Evolutionary conservation across 2,113 vertebrate genomes (phyloP), one percentile per base, ranked within the genome.

Genomic region (Chaenocephalus aceratus): DNA sequence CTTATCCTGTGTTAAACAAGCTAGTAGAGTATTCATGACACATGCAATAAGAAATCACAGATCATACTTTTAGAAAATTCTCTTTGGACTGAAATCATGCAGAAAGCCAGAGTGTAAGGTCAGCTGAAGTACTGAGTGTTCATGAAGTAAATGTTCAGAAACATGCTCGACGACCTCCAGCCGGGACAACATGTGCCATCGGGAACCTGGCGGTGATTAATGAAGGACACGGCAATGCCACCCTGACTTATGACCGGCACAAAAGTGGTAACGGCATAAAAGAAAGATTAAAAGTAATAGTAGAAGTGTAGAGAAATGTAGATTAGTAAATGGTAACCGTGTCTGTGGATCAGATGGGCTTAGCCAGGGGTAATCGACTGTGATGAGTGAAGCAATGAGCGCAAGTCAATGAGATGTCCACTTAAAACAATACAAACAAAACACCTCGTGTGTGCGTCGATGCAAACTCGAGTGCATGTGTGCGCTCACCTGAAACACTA

Each of bases 401-500:
- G 9, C 10, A 49, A 44, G 34, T 58, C 16, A 54, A 3, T 9
- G 1, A 56, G n/a, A 80, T 26, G 52, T 16, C 49, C 62, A 63
- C 15, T 23, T 5, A 49, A 41, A 41, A 41, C 36, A 59, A 13
- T 30, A 16, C 3, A 46, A 63, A 44, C 52, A 48, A 56, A 53
- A 49, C 44, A 64, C 14, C 6, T 6, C 5, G 30, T 34, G 45
- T 23, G 44, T 49, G 54, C 1, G 10, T 16, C 21, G 18, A 52
- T 60, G 12, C 11, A 45, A 51, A 67, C n/a, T 4, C 49, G 21
- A 41, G 34, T 67, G 49, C 3, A 30, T 67, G 23, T n/a, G n/a
- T 23, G 46, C 3, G 2, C 92, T 95, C 94, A 99, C 98, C 97
- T 99, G 98, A 91, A 99, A 99, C 11, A 99, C 97, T 77, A 99